These are phyloP conservation scores for Creontiades dilutus DNA, from an alignment of 2,888 invertebrate genomes.

Conservation along the genomic window DNA sequence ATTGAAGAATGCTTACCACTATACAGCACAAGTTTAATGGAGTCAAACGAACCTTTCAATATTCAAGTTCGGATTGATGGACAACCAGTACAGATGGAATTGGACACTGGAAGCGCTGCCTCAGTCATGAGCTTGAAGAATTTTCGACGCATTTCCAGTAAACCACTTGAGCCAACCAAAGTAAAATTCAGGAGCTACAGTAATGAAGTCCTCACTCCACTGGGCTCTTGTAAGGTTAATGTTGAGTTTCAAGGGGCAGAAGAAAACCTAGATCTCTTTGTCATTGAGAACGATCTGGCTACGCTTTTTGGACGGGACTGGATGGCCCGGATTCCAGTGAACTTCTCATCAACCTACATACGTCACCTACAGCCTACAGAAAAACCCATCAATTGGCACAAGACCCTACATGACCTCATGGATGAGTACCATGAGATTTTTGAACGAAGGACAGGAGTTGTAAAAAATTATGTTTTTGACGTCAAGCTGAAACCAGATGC, in stretches of 20 bases:
- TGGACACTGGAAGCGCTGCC: neutral
- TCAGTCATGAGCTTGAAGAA: neutral
- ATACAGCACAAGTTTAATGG: neutral
- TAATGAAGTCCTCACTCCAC: neutral
- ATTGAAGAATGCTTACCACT: neutral
- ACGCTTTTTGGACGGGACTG: slow-evolving; percentile 7
- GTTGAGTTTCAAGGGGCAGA: neutral
- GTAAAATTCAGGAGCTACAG: neutral
- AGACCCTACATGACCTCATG: neutral
- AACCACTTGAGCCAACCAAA: neutral
- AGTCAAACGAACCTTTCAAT: neutral
- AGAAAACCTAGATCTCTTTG: neutral
- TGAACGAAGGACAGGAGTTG: neutral
- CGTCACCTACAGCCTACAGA: neutral
- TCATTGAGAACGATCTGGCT: neutral
- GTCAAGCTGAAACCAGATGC: neutral
- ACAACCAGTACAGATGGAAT: slow-evolving; percentile 1
- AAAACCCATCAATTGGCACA: neutral
- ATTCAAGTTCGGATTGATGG: slow-evolving; percentile 20
- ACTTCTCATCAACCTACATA: neutral
- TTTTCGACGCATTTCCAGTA: neutral
- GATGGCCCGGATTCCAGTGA: neutral
- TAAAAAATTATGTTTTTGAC: neutral
- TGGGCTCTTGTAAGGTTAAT: neutral
- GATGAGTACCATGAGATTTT: neutral